Evolutionary conservation across 2,888 invertebrate species (phyloP), one percentile per base, ranked within the genome.

Genomic region (Dryococelus australis): DNA sequence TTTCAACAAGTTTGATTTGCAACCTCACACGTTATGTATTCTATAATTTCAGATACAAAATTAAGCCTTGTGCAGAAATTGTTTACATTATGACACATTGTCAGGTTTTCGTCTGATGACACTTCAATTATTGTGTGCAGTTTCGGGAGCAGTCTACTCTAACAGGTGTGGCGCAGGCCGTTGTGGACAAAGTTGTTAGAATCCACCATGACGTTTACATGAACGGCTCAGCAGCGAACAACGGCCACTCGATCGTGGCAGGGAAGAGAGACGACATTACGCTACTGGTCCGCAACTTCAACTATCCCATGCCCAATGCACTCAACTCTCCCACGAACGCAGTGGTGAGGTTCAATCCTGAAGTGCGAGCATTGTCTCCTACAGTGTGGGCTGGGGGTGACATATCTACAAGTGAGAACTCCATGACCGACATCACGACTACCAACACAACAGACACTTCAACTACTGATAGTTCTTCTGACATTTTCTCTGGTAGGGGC

Each of bases 281-380:
- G 0, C 93, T 98, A 28, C 92, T 98, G 0, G 96, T 98, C 87
- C 94, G 98, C 83, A 98, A 98, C 92, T 98, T 98, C 90, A 97
- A 97, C 91, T 97, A 96, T 91, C 94, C 96, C 0, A 92, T 97
- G 28, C 95, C 96, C 0, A 94, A 95, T 89, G 94, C 88, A 20
- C 86, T 87, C 0, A 93, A 93, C 51, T 93, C 93, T 0, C 94
- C 94, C n/a, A 94, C 93, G 0, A 92, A 92, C 16, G 92, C 92
- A 4, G 93, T 94, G 0, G 95, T 95, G 0, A 92, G 94, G 83
- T 95, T 96, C 90, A 95, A 95, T 91, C 95, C 95, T 0, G 93
- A 95, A 0, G 93, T 95, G 0, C 94, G 94, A 90, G 92, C 92
- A n/a, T 92, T 91, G 85, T 85, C 88, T 3, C 86, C 88, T 10